Conservation (phyloP, 2,888 invertebrate species). For the Tuta absoluta region DNA sequence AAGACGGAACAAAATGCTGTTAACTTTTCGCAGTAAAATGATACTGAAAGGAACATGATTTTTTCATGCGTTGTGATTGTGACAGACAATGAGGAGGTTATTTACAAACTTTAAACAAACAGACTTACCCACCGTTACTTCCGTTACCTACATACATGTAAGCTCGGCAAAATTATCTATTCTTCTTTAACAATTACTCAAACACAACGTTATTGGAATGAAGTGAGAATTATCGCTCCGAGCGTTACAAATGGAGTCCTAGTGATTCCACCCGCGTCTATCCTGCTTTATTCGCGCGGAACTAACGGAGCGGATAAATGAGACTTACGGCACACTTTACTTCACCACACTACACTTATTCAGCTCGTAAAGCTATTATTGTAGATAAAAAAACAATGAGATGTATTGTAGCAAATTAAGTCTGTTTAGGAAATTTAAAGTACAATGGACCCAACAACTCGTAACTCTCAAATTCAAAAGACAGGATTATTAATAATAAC, state of each 20-base stretch:
- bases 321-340: conserved; percentile 80
- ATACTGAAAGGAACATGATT: background rate
- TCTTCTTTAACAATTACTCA: too few species aligned
- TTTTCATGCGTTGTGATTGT: background rate
- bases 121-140: too few species aligned
- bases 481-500: too few species aligned
- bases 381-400: conserved; percentile 55
- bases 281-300: conserved; percentile 76
- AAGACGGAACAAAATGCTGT: background rate
- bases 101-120: too few species aligned
- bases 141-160: too few species aligned
- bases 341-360: conserved; percentile 67
- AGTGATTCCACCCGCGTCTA: conserved; percentile 73
- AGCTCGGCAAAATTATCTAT: too few species aligned
- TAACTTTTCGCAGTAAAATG: background rate
- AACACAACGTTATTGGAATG: too few species aligned
- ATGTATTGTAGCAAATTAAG: too few species aligned
- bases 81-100: background rate
- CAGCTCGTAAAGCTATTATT: conserved; percentile 59
- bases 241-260: conserved; percentile 65
- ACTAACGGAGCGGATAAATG: conserved; percentile 79
- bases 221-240: conserved; percentile 11
- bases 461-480: too few species aligned
- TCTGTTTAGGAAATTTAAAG: too few species aligned
- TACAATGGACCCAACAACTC: too few species aligned